A percentile compares a stretch with the other conserved stretches of the same genome.
Evolutionary conservation across 2,797 vertebrate species (phyloP).

Genomic region (Epinephelus awoara): DNA sequence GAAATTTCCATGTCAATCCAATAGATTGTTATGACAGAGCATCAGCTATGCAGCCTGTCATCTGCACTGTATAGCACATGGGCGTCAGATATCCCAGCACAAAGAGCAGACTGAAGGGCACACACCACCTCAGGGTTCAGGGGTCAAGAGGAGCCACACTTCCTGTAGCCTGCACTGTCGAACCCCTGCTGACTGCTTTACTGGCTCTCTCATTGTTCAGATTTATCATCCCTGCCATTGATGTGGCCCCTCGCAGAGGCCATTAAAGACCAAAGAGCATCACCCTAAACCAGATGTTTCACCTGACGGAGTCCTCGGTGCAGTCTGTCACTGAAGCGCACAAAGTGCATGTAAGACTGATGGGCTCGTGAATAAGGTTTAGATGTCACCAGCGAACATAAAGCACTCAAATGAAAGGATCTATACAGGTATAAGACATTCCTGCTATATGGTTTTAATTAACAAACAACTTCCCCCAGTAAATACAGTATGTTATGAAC

Average conservation of each 20-base stretch:
- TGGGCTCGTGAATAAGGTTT: conserved; percentile 47
- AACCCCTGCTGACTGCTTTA: conserved; percentile 79
- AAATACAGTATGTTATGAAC: conserved; percentile 19
- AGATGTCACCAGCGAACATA: conserved; percentile 50
- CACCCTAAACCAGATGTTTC: conserved; percentile 84
- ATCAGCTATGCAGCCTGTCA: not conserved
- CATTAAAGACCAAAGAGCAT: conserved; percentile 83
- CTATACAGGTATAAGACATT: conserved; percentile 33
- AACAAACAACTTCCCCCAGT: conserved; percentile 1
- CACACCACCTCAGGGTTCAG: conserved; percentile 73
- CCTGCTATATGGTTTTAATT: conserved; percentile 54
- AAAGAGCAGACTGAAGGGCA: conserved; percentile 55
- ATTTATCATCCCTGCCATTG: conserved; percentile 82
- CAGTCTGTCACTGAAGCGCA: conserved; percentile 62
- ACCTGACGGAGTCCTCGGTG: conserved; percentile 56
- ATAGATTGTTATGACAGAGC: not conserved
- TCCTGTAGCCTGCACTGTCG: conserved; percentile 75
- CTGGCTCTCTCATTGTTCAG: conserved; percentile 80
- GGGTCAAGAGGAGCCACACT: conserved; percentile 83
- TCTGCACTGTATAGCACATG: conserved; percentile 49
- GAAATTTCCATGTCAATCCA: not conserved
- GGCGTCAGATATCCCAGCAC: conserved; percentile 34
- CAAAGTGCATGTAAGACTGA: conserved; percentile 66
- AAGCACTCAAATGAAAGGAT: conserved; percentile 60
- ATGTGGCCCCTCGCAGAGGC: conserved; percentile 77